Evolutionary conservation across 2,797 vertebrate species (phyloP), one percentile per base, ranked within the genome.

Genomic region (Fistularia tabacaria): DNA sequence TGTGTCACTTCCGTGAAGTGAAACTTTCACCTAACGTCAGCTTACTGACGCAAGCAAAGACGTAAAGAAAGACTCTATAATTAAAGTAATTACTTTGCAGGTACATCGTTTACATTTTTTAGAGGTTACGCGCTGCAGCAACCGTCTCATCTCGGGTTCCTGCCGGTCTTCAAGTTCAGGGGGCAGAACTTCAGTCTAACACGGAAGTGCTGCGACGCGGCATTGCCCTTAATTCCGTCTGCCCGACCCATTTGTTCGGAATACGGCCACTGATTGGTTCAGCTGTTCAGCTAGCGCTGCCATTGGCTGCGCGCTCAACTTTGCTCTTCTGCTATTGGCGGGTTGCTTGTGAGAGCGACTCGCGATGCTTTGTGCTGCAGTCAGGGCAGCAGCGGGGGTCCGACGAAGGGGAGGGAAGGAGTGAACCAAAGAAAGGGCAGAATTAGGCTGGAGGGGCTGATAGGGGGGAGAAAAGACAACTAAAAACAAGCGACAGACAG

Each of bases 341-440:
- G 3, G 65, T 10, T 7, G 52, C 50, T 25, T 62, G 69, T 40
- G 53, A 51, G 53, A 64, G 54, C 62, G 43, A 14, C 13, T 14
- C 10, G 10, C 45, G 49, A 45, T 51, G 80, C 76, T 77, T 81
- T 80, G 76, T 85, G 77, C 72, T 14, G 76, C 80, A 74, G 79
- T 76, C 74, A 79, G 78, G 61, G 57, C 77, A 82, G 71, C 80
- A 83, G 85, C 72, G 59, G 77, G 83, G 76, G 71, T 85, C 75
- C 82, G 66, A 38, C 51, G 51, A 59, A 73, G 54, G 71, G 77
- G 64, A 74, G 84, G 40, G 76, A 69, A 80, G 75, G 69, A 76
- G 69, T 49, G 62, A 69, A 59, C 59, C 66, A 65, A 85, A 86
- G 74, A 85, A 85, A 74, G 73, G 78, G 73, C 65, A 72, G 72